A percentile compares a stretch with the other conserved stretches of the same genome.
phyloP scores from a whole-genome alignment of 2,797 vertebrate species.

The Acanthurus tractus region DNA sequence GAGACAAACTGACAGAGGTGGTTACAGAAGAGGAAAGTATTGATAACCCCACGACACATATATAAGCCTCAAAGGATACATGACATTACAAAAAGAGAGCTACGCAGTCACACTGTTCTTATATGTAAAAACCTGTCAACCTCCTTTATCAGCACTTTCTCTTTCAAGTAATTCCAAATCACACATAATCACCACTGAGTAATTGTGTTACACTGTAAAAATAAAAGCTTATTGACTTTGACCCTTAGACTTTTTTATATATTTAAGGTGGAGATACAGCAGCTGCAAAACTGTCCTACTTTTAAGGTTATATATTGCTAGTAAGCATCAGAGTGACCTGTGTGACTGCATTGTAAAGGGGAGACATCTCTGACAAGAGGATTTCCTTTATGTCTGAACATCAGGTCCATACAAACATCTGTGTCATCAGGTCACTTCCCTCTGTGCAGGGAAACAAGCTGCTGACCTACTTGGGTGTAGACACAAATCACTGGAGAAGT shows the following conservation, averaged over 20 bases:
- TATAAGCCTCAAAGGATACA: not conserved
- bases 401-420: not conserved
- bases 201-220: not conserved
- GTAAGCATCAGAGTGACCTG: not conserved
- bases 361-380: not conserved
- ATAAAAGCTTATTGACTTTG: not conserved
- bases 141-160: not conserved
- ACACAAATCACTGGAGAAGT: not conserved
- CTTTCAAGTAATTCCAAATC: not conserved
- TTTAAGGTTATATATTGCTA: not conserved
- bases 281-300: not conserved
- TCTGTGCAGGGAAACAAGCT: no score
- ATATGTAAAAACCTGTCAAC: not conserved
- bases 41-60: constrained; percentile 4
- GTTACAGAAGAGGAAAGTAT: not conserved
- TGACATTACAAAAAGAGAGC: not conserved
- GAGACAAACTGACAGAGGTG: not conserved
- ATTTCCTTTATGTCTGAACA: not conserved
- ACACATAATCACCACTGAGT: not conserved
- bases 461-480: not conserved
- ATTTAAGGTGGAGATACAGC: not conserved
- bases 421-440: not conserved
- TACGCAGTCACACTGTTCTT: no score
- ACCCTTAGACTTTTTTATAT: not conserved
- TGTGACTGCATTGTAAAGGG: not conserved